Base-by-base conservation (phyloP, 2,113 vertebrate species). In the Carassius auratus region DNA sequence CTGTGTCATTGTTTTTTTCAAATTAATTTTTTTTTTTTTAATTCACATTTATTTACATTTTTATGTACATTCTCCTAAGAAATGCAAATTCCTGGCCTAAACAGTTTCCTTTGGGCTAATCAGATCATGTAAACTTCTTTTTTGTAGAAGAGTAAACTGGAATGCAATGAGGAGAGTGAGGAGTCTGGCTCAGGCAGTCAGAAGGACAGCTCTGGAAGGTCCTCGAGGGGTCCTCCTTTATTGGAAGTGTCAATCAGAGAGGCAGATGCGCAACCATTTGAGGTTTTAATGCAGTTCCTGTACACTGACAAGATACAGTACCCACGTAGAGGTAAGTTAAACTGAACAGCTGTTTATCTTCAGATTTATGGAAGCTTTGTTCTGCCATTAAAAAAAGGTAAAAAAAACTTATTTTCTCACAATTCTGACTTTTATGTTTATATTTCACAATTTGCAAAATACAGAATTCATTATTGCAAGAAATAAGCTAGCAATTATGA, bases 251-350 rank as follows among this genome's bases (percentile, higher is more conserved):
- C 94, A 89, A 99, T 99, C 91, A 96, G 97, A 1, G 97, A 99
- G 90, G 98, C 98, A 0, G 97, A 99, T 91, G 96, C 97, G 0
- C 97, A 97, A 83, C 98, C 98, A 30, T 99, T 99, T 86, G 96
- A 98, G 93, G 96, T 99, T 90, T 95, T 99, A 87, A 99, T 99
- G 98, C 98, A 98, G 94, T 99, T 99, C 89, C 96, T 99, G 50
- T 99, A 99, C 89, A 99, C 98, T 0, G 98, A 99, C 90, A 99
- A 99, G 92, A 99, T 99, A 89, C 97, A 97, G 89, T 99, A 99
- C 87, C 98, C 98, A 45, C 96, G 98, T 84, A 97, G 96, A 97
- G 98, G 98, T 99, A 87, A 87, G 90, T n/a, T 1, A 14, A 21
- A 45, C 14, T 1, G n/a, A 19, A 12, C 12, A 4, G 26, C 50